phyloP scores from a whole-genome alignment of 2,797 vertebrate genomes.

The Ammospiza maritima region DNA sequence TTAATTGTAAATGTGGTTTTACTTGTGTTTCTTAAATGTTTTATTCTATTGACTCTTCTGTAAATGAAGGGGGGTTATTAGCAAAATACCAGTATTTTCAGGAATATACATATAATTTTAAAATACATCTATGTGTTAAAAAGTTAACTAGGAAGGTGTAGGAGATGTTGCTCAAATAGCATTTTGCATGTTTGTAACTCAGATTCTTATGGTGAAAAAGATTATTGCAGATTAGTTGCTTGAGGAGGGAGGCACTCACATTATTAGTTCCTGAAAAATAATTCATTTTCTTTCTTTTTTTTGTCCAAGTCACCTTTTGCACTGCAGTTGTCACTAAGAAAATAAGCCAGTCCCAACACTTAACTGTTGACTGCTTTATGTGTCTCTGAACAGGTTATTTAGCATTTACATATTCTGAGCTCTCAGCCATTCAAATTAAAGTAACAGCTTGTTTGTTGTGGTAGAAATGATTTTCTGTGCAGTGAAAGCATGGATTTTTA shows the following conservation, averaged over 20 bases:
- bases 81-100: neutral
- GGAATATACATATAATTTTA: neutral
- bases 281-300: neutral
- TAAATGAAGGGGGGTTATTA: neutral
- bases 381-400: neutral
- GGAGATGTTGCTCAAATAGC: neutral
- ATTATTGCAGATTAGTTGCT: neutral
- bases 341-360: neutral
- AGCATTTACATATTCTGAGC: neutral
- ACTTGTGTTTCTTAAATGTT: neutral
- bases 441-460: neutral
- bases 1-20: neutral
- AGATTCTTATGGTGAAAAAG: neutral
- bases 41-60: neutral
- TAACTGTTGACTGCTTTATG: neutral
- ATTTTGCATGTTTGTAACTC: neutral
- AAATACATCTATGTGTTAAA: neutral
- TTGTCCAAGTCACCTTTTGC: neutral
- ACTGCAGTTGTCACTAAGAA: neutral
- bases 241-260: neutral
- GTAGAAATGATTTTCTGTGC: neutral
- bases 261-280: neutral
- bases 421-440: neutral
- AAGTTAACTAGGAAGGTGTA: neutral
- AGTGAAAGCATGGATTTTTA: neutral